These are phyloP conservation scores for Cossypha caffra DNA, from an alignment of 2,797 vertebrate genomes.

Conservation along the genomic window DNA sequence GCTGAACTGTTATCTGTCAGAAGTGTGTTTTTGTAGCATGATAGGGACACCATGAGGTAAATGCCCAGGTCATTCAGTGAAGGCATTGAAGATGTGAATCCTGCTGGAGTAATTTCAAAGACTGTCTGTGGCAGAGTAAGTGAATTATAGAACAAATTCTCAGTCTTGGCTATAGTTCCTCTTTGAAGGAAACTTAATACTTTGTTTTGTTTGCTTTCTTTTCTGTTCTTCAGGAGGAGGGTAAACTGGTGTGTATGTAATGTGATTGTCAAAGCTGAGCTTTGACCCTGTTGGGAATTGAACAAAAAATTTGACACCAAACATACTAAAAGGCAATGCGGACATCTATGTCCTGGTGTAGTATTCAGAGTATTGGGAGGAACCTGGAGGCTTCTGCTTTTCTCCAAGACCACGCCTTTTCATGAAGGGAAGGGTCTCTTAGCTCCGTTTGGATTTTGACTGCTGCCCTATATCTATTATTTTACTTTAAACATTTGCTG, in stretches of 20 bases:
- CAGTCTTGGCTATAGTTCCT: background rate
- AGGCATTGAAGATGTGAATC: background rate
- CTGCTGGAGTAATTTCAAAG: background rate
- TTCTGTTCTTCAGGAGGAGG: background rate
- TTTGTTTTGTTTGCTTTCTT: background rate
- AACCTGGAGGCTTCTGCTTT: background rate
- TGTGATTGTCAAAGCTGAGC: background rate
- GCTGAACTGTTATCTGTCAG: background rate
- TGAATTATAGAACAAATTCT: background rate
- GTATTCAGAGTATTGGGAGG: background rate
- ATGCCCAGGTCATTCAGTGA: background rate
- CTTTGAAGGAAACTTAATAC: background rate
- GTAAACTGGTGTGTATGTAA: background rate
- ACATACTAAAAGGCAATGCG: background rate
- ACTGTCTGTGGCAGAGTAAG: background rate
- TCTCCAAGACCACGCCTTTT: rapidly evolving
- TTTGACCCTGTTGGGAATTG: background rate
- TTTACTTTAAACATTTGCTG: background rate
- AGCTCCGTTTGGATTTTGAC: background rate
- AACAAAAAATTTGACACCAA: background rate
- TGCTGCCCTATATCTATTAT: background rate
- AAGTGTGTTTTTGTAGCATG: background rate
- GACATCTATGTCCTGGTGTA: rapidly evolving
- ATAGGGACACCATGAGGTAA: background rate
- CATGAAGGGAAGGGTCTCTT: background rate